Evolutionary conservation across 1,140 invertebrate genomes (phyloP), one percentile per base, ranked within the genome.

Genomic region (Manduca sexta): DNA sequence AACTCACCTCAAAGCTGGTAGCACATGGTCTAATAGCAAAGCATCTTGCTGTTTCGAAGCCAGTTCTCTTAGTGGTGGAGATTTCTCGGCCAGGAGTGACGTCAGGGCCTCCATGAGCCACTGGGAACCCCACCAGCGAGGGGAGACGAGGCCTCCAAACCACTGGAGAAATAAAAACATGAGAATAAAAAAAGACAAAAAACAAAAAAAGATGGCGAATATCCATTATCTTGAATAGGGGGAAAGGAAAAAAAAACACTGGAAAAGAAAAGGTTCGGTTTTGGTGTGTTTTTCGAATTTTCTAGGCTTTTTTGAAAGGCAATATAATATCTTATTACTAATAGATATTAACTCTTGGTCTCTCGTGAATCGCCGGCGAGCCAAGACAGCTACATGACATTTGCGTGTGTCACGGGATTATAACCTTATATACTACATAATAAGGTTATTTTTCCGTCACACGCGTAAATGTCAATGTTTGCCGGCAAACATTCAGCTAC

Each of bases 71-170:
- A 74, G 45, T 0, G 71, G 56, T 0, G 81, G 72, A 0, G 74
- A 75, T 16, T 62, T 64, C 58, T 84, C 75, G 0, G 69, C 71
- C 7, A 87, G 53, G 1, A 87, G 74, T 2, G 83, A 82, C 0
- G 84, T 86, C 5, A 87, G 61, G 0, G 84, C 86, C 39, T 86
- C 84, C 56, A 86, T 74, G 11, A 87, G 62, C 86, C 86, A 87
- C 33, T 84, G 78, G 0, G 83, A 77, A 11, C 72, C 81, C 86
- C 86, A 86, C 86, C 86, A 87, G 0, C 84, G 72, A 0, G 86
- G 86, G 0, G 86, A 86, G 0, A 87, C 83, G 1, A 86, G 56
- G 0, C 84, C 85, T 7, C 82, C 83, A 41, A 87, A 83, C 86
- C 86, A 87, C 84, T 87, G 64, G 0, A 45, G 18, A 43, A 35